A percentile compares a stretch with the other conserved stretches of the same genome.
phyloP scores from a whole-genome alignment of 23 tunicate species.

The Botrylloides violaceus region DNA sequence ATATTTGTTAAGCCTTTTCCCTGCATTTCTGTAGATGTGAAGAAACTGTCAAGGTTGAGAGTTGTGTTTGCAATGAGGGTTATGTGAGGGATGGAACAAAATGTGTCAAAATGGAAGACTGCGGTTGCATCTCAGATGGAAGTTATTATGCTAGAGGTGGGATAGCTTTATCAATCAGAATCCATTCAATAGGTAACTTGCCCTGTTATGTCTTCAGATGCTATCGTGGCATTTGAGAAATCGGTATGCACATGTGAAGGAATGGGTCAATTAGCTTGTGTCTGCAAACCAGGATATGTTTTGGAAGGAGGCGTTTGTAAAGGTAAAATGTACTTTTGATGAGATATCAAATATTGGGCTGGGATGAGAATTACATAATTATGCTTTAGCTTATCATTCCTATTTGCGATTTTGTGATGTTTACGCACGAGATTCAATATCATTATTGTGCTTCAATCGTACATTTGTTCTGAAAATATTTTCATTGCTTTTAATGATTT shows the following conservation, averaged over 20 bases:
- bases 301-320: background rate
- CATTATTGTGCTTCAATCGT: no score
- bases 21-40: conserved; percentile 7
- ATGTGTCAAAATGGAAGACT: background rate
- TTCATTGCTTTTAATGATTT: background rate
- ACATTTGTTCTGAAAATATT: no score
- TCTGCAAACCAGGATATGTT: conserved; percentile 8
- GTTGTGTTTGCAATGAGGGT: conserved; percentile 2
- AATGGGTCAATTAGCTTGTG: background rate
- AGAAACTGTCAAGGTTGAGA: background rate
- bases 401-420: no score
- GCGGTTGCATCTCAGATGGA: conserved; percentile 4
- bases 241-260: conserved; percentile 10
- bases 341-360: no score
- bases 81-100: conserved; percentile 1
- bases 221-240: background rate
- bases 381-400: no score
- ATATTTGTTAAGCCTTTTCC: no score
- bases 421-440: no score
- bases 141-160: background rate
- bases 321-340: no score
- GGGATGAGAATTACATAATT: no score
- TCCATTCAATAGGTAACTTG: background rate
- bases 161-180: background rate
- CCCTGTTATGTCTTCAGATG: conserved; percentile 4